Conservation (phyloP, 2,113 vertebrate species). For the Bubo bubo region DNA sequence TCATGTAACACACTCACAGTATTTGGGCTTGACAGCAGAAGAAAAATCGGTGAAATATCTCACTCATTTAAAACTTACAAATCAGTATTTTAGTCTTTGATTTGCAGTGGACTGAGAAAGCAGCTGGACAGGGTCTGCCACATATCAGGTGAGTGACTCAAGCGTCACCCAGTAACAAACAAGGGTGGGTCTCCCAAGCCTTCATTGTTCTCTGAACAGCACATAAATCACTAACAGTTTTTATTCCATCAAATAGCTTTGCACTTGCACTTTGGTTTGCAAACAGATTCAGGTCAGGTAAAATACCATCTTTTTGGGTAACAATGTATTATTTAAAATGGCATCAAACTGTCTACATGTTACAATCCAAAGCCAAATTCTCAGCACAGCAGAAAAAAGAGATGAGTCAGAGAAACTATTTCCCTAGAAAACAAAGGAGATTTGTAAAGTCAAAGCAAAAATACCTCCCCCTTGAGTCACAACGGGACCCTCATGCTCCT, state of each 20-base stretch:
- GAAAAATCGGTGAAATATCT: background rate
- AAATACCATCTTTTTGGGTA: background rate
- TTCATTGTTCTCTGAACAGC: background rate
- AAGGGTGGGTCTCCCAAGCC: background rate
- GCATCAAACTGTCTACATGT: background rate
- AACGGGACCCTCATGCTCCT: background rate
- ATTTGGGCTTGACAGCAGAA: background rate
- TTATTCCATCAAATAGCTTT: background rate
- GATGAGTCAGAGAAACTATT: background rate
- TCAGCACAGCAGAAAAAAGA: background rate
- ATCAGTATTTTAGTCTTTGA: background rate
- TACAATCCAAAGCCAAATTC: background rate
- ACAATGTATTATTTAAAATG: background rate
- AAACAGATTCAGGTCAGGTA: background rate
- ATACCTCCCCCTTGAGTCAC: background rate
- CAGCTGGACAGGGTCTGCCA: background rate
- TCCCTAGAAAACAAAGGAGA: background rate
- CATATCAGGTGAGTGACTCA: background rate
- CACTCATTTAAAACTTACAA: background rate
- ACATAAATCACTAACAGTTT: background rate
- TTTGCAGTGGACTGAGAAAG: background rate
- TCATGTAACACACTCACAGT: fast-evolving
- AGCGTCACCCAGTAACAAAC: background rate
- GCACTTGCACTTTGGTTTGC: background rate
- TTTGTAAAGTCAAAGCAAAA: background rate